These are phyloP conservation scores for Hedya salicella DNA, from an alignment of 2,888 invertebrate genomes.

Conservation along the genomic window DNA sequence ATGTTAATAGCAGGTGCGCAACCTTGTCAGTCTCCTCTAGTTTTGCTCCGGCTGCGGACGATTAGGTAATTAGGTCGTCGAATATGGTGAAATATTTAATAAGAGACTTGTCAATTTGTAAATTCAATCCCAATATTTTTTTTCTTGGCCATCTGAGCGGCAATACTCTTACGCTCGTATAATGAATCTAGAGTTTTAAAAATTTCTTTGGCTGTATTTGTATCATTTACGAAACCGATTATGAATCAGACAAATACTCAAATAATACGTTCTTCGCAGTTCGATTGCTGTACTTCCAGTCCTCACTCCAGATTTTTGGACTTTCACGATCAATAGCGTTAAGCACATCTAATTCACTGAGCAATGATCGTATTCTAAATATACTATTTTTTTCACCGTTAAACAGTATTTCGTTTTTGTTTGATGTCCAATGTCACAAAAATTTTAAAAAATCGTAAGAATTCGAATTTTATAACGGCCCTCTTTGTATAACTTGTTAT, in stretches of 20 bases:
- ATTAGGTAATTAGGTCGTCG: neutral
- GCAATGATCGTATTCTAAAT: conserved; percentile 47
- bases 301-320: conserved; percentile 17
- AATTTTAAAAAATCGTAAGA: neutral
- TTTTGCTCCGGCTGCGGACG: conserved; percentile 54
- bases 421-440: neutral
- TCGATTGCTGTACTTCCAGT: conserved; percentile 42
- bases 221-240: conserved; percentile 41
- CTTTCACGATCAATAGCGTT: conserved; percentile 44
- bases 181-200: conserved; percentile 45
- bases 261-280: conserved; percentile 48
- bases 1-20: conserved; percentile 57
- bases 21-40: conserved; percentile 60
- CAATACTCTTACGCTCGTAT: conserved; percentile 50
- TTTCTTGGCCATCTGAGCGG: conserved; percentile 47
- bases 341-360: conserved; percentile 51
- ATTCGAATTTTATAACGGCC: no score
- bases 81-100: conserved; percentile 40
- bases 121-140: conserved; percentile 45
- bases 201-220: conserved; percentile 32
- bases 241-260: conserved; percentile 45
- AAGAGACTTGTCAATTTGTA: conserved; percentile 43
- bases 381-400: conserved; percentile 50
- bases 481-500: no score
- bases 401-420: conserved; percentile 46